Conservation (phyloP, 1,140 invertebrate species). For the Dinoponera quadriceps region DNA sequence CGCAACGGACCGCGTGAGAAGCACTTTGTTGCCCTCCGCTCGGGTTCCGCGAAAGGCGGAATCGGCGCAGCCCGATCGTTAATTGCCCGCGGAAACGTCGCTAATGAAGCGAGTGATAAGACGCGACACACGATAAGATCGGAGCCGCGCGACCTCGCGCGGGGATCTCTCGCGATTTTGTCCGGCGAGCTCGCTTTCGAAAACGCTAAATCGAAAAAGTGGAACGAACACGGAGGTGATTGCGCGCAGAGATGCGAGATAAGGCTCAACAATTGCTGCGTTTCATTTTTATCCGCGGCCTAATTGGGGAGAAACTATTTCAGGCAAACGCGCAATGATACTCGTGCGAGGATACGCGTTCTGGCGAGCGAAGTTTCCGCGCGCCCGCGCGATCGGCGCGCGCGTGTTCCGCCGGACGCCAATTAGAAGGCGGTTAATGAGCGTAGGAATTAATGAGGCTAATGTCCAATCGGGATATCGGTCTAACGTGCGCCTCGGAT, state of each 20-base stretch:
- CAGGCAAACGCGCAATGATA: too few species aligned
- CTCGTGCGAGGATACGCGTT: background rate
- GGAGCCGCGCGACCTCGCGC: too few species aligned
- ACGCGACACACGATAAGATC: too few species aligned
- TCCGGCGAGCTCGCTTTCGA: too few species aligned
- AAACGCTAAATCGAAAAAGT: too few species aligned
- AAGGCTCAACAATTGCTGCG: too few species aligned
- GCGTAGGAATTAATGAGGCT: conserved; percentile 48
- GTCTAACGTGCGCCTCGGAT: conserved; percentile 1
- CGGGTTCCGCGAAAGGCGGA: conserved; percentile 13
- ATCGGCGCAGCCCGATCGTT: conserved; percentile 25
- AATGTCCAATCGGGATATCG: conserved; percentile 52
- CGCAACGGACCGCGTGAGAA: conserved; percentile 45
- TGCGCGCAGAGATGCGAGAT: too few species aligned
- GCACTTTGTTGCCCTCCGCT: conserved; percentile 40
- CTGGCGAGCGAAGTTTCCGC: background rate
- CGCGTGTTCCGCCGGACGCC: conserved; percentile 14
- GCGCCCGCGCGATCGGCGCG: background rate
- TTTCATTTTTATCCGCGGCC: too few species aligned
- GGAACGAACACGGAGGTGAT: too few species aligned
- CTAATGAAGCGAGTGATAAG: conserved; percentile 32
- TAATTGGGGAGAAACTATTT: too few species aligned
- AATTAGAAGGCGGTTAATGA: conserved; percentile 56
- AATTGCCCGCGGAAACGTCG: conserved; percentile 23
- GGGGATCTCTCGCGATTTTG: too few species aligned